Percentiles rank a stretch among this genome's conserved stretches.
These are phyloP conservation scores for Fissipunctia ypsillon DNA, from an alignment of 2,888 invertebrate genomes.

Conservation along the genomic window DNA sequence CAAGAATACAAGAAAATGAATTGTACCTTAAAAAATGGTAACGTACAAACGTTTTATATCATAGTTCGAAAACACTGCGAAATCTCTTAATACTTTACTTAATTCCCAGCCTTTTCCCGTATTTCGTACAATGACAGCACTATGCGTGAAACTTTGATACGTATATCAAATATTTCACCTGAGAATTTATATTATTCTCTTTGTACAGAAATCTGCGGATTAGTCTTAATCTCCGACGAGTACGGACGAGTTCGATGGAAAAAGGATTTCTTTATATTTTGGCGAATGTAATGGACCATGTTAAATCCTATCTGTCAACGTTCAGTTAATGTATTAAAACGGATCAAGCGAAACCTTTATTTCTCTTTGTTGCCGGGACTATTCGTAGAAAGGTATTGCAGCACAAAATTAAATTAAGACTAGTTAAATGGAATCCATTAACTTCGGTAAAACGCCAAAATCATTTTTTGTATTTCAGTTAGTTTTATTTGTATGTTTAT, in stretches of 20 bases:
- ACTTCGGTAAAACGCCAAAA: neutral
- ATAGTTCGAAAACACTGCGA: neutral
- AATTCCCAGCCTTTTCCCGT: neutral
- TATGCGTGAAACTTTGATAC: constrained; percentile 4
- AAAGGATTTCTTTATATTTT: constrained; percentile 47
- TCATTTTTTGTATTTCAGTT: neutral
- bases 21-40: neutral
- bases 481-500: neutral
- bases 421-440: neutral
- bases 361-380: constrained; percentile 19
- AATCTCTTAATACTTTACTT: neutral
- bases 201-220: constrained; percentile 27
- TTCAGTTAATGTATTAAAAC: constrained; percentile 45
- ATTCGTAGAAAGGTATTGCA: constrained; percentile 15
- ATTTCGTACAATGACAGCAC: neutral
- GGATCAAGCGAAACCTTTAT: constrained; percentile 37
- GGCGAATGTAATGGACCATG: constrained; percentile 46
- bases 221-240: constrained; percentile 34
- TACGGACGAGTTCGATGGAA: constrained; percentile 17
- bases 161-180: constrained; percentile 15
- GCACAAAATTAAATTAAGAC: neutral
- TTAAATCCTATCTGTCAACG: constrained; percentile 46
- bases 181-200: constrained; percentile 12
- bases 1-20: neutral
- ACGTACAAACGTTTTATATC: neutral